phyloP scores from a whole-genome alignment of 35 echinoderm and acorn worm genomes.

The Lytechinus variegatus region DNA sequence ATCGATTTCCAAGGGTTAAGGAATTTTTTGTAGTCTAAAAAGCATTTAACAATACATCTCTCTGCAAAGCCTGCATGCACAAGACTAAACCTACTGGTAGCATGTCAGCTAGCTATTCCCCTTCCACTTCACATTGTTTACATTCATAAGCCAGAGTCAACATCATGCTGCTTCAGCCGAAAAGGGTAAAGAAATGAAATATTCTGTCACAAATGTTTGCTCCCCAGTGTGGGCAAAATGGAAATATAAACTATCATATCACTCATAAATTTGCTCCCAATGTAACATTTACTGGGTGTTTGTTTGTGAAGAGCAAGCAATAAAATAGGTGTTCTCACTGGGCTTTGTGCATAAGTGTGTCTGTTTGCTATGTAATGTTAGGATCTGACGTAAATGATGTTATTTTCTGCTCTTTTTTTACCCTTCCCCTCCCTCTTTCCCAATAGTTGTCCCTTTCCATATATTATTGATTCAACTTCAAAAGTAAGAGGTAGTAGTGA shows the following conservation, averaged over 20 bases:
- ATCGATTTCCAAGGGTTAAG: no score
- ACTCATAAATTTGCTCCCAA: constrained; percentile 36
- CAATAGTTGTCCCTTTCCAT: background rate
- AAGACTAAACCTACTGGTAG: background rate
- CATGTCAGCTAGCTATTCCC: background rate
- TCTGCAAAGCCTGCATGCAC: background rate
- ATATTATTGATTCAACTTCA: background rate
- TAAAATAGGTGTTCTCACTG: background rate
- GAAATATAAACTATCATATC: constrained; percentile 56
- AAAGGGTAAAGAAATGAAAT: constrained; percentile 44
- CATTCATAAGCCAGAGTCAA: constrained; percentile 45
- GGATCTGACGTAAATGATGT: background rate
- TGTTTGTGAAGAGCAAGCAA: constrained; percentile 22
- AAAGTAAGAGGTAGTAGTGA: background rate
- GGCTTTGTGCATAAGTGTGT: background rate
- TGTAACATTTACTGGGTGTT: constrained; percentile 33
- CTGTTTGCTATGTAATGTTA: background rate
- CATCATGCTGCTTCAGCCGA: background rate
- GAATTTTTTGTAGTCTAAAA: no score
- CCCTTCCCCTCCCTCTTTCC: background rate
- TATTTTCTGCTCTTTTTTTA: background rate
- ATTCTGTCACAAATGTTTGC: constrained; percentile 21
- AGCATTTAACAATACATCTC: background rate
- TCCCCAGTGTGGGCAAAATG: constrained; percentile 11
- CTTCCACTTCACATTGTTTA: constrained; percentile 23